These are phyloP conservation scores for Lasioglossum malachurum DNA, from an alignment of 2,888 invertebrate genomes.

Conservation along the genomic window DNA sequence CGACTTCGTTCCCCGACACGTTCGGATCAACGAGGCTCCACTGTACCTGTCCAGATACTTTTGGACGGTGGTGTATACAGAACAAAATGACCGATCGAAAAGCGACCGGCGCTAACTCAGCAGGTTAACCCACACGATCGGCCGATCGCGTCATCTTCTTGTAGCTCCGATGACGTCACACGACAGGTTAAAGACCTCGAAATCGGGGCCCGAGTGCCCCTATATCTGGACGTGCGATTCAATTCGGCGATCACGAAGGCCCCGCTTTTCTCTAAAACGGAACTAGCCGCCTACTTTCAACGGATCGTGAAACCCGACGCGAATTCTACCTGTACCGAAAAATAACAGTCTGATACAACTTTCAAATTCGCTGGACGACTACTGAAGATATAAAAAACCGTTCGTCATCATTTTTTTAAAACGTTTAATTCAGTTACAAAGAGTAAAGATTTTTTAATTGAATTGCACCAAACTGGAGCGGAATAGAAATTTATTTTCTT, in stretches of 20 bases:
- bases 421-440: too few species aligned
- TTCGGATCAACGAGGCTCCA: too few species aligned
- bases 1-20: too few species aligned
- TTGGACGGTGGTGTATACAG: too few species aligned
- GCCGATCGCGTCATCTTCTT: constrained; percentile 74
- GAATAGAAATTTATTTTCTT: too few species aligned
- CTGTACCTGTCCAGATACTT: neutral
- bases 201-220: constrained; percentile 43
- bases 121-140: constrained; percentile 74
- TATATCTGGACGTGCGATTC: constrained; percentile 31
- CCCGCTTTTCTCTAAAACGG: constrained; percentile 33
- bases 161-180: constrained; percentile 70
- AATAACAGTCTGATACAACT: neutral
- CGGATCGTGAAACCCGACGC: neutral
- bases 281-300: constrained; percentile 30
- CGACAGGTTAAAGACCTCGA: constrained; percentile 70
- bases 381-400: neutral
- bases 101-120: constrained; percentile 69
- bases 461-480: too few species aligned
- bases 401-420: neutral
- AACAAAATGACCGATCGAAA: constrained; percentile 64
- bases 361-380: neutral
- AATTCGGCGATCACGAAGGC: constrained; percentile 50
- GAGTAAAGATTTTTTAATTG: neutral
- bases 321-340: neutral